Conservation (phyloP, 2,113 vertebrate genomes). For the Pipa parva region DNA sequence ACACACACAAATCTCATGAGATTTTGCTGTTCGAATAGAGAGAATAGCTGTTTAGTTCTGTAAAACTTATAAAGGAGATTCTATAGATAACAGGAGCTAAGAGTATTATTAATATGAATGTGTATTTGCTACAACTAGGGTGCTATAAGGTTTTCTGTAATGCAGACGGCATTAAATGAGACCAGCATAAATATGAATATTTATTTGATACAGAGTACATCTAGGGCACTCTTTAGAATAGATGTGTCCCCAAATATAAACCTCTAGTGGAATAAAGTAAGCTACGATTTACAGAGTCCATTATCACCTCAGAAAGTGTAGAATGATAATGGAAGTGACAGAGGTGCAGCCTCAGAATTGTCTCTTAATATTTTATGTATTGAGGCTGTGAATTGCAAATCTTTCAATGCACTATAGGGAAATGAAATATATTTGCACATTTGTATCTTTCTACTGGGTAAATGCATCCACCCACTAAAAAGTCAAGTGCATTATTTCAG, state of each 20-base stretch:
- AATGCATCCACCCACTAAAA: slow-evolving; percentile 44
- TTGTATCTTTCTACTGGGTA: slow-evolving; percentile 38
- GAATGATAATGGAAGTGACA: slow-evolving; percentile 82
- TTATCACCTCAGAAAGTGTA: slow-evolving; percentile 80
- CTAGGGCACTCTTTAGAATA: slow-evolving; percentile 54
- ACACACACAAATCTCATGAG: too few relatives aligned
- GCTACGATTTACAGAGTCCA: slow-evolving; percentile 74
- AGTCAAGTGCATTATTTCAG: slow-evolving; percentile 44
- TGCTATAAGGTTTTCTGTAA: too few relatives aligned
- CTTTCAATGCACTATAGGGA: slow-evolving; percentile 71
- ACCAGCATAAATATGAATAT: background rate
- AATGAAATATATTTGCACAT: slow-evolving; percentile 52
- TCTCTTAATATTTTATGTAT: slow-evolving; percentile 93
- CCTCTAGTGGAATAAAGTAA: slow-evolving; percentile 59
- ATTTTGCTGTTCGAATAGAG: too few relatives aligned
- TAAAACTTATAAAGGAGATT: too few relatives aligned
- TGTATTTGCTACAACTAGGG: too few relatives aligned
- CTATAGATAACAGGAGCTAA: too few relatives aligned
- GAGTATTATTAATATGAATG: too few relatives aligned
- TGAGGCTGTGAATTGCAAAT: slow-evolving; percentile 66
- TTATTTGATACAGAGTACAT: background rate
- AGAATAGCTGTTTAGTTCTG: too few relatives aligned
- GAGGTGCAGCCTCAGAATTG: slow-evolving; percentile 86
- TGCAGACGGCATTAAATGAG: too few relatives aligned
- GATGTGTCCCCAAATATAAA: slow-evolving; percentile 59